phyloP scores from a whole-genome alignment of 2,113 vertebrate species.

The Caretta caretta region DNA sequence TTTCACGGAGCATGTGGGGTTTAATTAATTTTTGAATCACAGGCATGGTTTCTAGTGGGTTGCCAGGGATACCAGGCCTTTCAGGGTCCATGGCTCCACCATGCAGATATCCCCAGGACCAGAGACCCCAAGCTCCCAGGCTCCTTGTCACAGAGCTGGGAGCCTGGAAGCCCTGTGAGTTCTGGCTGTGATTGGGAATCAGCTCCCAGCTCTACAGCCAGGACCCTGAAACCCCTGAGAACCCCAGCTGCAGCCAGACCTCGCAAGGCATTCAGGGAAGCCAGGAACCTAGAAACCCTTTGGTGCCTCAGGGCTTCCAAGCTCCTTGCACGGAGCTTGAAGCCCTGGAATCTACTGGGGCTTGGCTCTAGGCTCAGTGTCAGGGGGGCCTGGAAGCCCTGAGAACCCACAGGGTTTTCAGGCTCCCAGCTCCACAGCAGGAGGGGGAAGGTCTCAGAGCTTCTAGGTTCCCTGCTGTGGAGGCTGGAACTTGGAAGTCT shows the following conservation, averaged over 20 bases:
- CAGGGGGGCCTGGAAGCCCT: neutral
- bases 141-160: neutral
- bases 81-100: neutral
- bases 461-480: neutral
- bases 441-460: neutral
- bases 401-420: neutral
- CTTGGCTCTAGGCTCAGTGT: neutral
- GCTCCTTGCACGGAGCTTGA: no score
- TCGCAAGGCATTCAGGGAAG: neutral
- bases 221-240: neutral
- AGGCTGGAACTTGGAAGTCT: neutral
- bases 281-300: neutral
- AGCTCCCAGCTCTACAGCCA: neutral
- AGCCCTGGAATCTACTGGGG: neutral
- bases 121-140: neutral
- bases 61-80: neutral
- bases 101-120: neutral
- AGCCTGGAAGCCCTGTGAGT: neutral
- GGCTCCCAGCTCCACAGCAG: neutral
- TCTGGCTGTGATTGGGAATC: neutral
- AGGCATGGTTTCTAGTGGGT: neutral
- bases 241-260: neutral
- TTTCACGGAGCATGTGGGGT: neutral
- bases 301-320: neutral
- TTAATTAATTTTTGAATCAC: neutral